Conservation (phyloP, 2,797 vertebrate species). For the Holocentrus rufus region DNA sequence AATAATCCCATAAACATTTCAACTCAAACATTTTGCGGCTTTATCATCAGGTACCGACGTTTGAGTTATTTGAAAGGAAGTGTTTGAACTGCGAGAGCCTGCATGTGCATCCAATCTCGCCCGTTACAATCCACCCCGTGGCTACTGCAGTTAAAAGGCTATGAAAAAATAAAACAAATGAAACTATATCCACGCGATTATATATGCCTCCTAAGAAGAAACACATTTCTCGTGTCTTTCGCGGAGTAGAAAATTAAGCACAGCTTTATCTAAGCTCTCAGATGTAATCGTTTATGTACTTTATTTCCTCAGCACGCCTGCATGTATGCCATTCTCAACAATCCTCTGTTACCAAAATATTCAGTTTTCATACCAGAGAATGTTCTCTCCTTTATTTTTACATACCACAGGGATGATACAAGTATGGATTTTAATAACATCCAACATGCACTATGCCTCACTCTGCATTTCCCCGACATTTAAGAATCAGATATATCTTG, state of each 20-base stretch:
- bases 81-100: conserved; percentile 58
- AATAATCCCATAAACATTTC: conserved; percentile 4
- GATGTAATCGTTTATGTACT: conserved; percentile 72
- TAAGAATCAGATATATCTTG: not conserved
- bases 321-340: conserved; percentile 20
- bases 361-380: conserved; percentile 4
- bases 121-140: conserved; percentile 66
- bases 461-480: not conserved
- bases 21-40: conserved; percentile 1
- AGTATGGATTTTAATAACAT: conserved; percentile 5
- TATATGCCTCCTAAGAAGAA: conserved; percentile 73
- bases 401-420: conserved; percentile 26
- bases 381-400: conserved; percentile 28
- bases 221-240: conserved; percentile 70
- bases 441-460: conserved; percentile 1
- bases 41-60: conserved; percentile 10
- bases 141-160: conserved; percentile 65
- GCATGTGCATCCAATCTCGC: conserved; percentile 63
- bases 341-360: conserved; percentile 12
- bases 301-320: conserved; percentile 72
- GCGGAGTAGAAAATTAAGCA: conserved; percentile 71
- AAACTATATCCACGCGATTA: conserved; percentile 70
- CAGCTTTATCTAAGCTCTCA: conserved; percentile 60
- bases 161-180: conserved; percentile 70
- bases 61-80: conserved; percentile 3